Evolutionary conservation across 2,888 invertebrate species (phyloP).

Genomic region (Archips xylosteana): DNA sequence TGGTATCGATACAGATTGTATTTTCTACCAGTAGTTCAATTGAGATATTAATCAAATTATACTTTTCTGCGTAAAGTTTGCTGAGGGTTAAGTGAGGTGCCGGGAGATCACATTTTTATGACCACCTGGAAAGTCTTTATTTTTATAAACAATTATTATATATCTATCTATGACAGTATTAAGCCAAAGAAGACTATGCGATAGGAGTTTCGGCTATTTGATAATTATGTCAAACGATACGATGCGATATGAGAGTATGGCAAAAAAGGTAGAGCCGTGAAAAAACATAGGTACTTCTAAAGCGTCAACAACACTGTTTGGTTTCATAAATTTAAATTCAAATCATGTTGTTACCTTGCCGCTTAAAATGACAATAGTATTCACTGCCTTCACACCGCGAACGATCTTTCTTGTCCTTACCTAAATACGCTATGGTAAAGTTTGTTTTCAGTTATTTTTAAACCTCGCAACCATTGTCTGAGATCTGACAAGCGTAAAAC

Average conservation of each 20-base stretch:
- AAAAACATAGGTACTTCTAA: background rate
- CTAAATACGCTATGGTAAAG: conserved; percentile 11
- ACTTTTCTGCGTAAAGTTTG: background rate
- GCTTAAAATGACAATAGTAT: conserved; percentile 4
- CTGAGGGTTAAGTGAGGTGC: background rate
- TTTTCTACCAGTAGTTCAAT: conserved; percentile 30
- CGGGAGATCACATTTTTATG: no score
- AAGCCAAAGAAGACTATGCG: no score
- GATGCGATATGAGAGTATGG: no score
- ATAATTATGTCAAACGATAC: no score
- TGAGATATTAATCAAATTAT: background rate
- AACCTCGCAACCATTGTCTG: conserved; percentile 22
- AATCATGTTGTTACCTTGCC: background rate
- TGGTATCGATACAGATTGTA: conserved; percentile 26
- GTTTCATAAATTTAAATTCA: conserved; percentile 5
- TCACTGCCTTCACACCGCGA: background rate
- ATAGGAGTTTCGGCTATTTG: no score
- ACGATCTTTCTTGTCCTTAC: conserved; percentile 14
- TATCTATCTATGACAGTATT: no score
- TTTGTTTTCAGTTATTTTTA: conserved; percentile 16
- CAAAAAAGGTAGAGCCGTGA: no score
- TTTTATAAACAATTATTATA: no score
- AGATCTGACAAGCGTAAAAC: conserved; percentile 18
- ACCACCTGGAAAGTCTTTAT: no score
- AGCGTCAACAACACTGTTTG: background rate